Percentiles rank a stretch among this genome's conserved stretches.
phyloP scores from a whole-genome alignment of 2,113 vertebrate genomes.

The Psittacara wagleri region DNA sequence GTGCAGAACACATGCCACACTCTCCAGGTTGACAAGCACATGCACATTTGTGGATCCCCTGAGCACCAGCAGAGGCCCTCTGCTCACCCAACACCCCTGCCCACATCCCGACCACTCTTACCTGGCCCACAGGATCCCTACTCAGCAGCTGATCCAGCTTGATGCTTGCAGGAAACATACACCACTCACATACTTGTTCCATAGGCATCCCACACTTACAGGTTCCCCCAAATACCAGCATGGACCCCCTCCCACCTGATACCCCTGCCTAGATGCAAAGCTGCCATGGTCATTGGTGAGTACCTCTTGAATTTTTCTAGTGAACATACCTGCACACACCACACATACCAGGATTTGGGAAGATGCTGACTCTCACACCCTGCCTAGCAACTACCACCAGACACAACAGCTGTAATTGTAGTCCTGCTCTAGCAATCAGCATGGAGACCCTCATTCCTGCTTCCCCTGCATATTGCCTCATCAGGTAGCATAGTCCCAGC shows the following conservation, averaged over 20 bases:
- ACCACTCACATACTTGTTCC: not conserved
- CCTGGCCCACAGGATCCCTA: accelerated
- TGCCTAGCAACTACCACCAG: not conserved
- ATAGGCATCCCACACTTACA: not conserved
- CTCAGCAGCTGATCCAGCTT: not conserved
- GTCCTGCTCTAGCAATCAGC: not conserved
- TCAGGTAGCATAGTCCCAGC: not conserved
- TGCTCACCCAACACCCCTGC: not conserved
- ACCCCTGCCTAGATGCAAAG: not conserved
- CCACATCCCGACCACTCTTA: not conserved
- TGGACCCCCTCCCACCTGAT: accelerated
- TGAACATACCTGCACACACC: accelerated
- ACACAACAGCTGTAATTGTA: not conserved
- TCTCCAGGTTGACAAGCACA: not conserved
- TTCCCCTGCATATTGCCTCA: not conserved
- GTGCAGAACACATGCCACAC: not conserved
- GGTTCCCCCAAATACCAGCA: not conserved
- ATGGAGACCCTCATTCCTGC: not conserved
- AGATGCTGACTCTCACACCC: not conserved
- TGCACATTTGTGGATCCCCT: not conserved
- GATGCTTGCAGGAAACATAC: accelerated
- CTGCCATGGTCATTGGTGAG: accelerated
- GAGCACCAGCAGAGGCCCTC: accelerated
- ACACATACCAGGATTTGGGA: not conserved
- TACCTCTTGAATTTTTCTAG: not conserved